phyloP scores from a whole-genome alignment of 2,797 vertebrate species.

The Borostomias antarcticus region DNA sequence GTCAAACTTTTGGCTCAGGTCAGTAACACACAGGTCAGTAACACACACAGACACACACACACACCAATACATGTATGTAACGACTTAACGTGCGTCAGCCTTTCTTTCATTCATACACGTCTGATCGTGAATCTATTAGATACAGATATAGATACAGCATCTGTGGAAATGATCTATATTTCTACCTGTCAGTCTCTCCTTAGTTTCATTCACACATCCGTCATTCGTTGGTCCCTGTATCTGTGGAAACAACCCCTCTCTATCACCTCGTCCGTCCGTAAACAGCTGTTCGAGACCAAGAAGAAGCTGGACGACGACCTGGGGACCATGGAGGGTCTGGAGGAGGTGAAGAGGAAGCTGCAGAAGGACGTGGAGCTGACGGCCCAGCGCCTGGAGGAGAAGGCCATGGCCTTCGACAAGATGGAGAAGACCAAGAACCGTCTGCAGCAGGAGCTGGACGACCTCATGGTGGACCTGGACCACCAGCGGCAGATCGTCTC shows the following conservation, averaged over 20 bases:
- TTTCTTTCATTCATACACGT: too few relatives aligned
- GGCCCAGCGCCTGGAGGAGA: constrained; percentile 89
- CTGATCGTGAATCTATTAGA: too few relatives aligned
- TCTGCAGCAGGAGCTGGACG: constrained; percentile 93
- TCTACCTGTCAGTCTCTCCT: too few relatives aligned
- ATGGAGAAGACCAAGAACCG: constrained; percentile 95
- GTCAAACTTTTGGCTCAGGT: too few relatives aligned
- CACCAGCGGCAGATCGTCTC: constrained; percentile 93
- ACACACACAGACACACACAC: too few relatives aligned
- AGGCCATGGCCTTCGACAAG: constrained; percentile 88
- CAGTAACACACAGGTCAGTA: too few relatives aligned
- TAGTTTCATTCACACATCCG: too few relatives aligned
- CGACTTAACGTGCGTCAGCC: too few relatives aligned
- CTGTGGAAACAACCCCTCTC: not conserved
- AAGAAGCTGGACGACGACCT: constrained; percentile 95
- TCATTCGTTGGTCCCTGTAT: not conserved
- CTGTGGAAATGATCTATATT: too few relatives aligned
- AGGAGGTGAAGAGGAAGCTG: constrained; percentile 92
- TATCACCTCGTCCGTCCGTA: not conserved
- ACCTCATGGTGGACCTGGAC: constrained; percentile 90
- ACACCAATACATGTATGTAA: too few relatives aligned
- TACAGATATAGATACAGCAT: too few relatives aligned
- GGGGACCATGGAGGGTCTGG: constrained; percentile 90
- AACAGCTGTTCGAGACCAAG: constrained; percentile 92
- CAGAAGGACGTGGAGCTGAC: constrained; percentile 88